These are phyloP conservation scores for Coptodon rendalli DNA, from an alignment of 2,113 vertebrate genomes.

Conservation along the genomic window DNA sequence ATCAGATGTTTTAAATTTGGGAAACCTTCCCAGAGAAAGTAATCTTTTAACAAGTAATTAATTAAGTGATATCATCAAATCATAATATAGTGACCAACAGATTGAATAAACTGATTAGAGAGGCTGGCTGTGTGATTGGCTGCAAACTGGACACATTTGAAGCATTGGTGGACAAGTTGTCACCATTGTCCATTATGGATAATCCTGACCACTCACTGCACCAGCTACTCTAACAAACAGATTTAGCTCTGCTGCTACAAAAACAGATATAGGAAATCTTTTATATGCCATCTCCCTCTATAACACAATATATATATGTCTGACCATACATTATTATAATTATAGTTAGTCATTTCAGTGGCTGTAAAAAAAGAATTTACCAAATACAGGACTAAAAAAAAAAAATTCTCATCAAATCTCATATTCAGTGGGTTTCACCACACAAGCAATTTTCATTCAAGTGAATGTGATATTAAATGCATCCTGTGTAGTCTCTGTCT, in stretches of 20 bases:
- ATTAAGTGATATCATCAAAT: background rate
- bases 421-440: background rate
- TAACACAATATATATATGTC: background rate
- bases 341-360: background rate
- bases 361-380: background rate
- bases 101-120: background rate
- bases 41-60: background rate
- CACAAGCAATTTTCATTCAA: background rate
- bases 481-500: background rate
- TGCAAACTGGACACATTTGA: background rate
- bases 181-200: background rate
- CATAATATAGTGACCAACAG: background rate
- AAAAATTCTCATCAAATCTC: accelerated
- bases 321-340: background rate
- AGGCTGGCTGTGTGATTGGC: background rate
- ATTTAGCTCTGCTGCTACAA: background rate
- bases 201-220: background rate
- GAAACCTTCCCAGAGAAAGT: background rate
- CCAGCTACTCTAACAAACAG: background rate
- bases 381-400: background rate
- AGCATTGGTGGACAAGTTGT: background rate
- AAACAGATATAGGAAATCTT: background rate
- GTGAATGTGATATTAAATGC: background rate
- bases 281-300: background rate
- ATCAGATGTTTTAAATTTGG: background rate